Evolutionary conservation across 2,797 vertebrate genomes (phyloP).

Genomic region (Erpetoichthys calabaricus): DNA sequence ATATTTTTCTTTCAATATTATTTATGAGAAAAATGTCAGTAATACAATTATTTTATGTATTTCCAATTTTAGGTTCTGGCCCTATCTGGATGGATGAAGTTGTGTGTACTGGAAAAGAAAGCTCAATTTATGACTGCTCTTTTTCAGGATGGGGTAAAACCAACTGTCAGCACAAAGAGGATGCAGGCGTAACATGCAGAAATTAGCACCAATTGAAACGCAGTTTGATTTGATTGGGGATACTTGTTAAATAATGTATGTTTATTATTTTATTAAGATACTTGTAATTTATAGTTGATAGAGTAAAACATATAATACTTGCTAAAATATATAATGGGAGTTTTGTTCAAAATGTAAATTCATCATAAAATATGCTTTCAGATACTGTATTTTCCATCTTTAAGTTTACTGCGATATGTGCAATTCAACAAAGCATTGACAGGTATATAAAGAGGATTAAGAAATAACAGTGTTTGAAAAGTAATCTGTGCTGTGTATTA

Average conservation of each 20-base stretch:
- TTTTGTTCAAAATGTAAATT: no score
- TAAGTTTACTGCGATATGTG: no score
- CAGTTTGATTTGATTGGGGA: neutral
- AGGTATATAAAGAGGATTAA: neutral
- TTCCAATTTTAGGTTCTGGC: constrained; percentile 1
- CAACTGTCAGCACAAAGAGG: constrained; percentile 3
- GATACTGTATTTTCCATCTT: no score
- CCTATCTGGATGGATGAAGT: constrained; percentile 1
- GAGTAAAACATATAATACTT: no score
- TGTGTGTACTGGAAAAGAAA: constrained; percentile 2
- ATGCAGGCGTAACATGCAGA: constrained; percentile 3
- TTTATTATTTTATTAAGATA: no score
- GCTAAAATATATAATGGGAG: no score
- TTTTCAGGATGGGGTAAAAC: neutral
- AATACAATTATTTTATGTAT: neutral
- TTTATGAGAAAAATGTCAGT: no score
- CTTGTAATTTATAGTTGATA: no score
- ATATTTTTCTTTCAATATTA: neutral
- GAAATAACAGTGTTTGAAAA: no score
- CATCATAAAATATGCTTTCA: no score
- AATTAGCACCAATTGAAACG: neutral
- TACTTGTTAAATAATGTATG: neutral
- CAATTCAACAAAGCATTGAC: neutral
- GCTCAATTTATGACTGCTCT: neutral
- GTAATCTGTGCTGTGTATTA: no score